Conservation (phyloP, 2,888 invertebrate genomes). For the Blastobasis lacticolella region DNA sequence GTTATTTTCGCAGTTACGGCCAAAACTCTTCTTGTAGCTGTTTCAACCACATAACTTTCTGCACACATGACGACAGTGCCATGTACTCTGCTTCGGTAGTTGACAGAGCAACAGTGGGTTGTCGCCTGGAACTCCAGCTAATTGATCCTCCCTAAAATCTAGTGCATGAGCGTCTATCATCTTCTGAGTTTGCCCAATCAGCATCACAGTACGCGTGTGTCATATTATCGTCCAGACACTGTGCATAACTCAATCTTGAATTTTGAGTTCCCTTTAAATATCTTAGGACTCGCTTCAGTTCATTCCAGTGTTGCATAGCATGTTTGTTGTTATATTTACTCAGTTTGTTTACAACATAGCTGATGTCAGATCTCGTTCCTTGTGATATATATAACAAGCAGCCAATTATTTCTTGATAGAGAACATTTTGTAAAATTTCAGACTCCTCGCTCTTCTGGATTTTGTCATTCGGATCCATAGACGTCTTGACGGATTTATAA, state of each 20-base stretch:
- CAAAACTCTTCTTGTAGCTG: neutral
- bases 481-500: no score
- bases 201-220: neutral
- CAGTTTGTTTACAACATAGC: no score
- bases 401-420: neutral
- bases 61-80: constrained; percentile 6
- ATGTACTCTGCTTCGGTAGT: constrained; percentile 17
- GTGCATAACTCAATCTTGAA: no score
- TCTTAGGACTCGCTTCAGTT: no score
- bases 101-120: constrained; percentile 11
- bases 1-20: no score
- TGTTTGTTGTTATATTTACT: neutral
- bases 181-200: neutral
- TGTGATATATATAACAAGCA: no score
- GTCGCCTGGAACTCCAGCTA: neutral
- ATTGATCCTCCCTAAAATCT: neutral
- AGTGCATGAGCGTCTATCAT: no score
- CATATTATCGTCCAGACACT: no score
- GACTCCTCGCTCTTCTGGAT: neutral
- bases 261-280: no score
- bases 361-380: no score
- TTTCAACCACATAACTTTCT: constrained; percentile 6
- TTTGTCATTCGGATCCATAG: no score
- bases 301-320: neutral
- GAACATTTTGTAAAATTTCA: neutral